Base-by-base conservation (phyloP, 2,888 invertebrate species). In the Noctua janthina region DNA sequence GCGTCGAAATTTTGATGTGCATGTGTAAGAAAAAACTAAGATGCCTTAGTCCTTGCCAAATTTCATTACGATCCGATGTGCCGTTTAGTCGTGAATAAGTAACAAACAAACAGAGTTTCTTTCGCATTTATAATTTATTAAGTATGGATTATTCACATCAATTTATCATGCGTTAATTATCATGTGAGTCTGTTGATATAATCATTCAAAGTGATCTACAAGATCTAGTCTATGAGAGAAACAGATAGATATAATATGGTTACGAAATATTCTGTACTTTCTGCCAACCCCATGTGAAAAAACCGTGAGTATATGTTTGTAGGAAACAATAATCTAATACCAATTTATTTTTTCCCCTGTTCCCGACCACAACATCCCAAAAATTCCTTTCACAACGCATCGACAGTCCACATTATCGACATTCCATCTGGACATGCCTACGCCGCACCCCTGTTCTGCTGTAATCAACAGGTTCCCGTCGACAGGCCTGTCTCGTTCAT, bases 381-480 rank as follows among this genome's bases (percentile, higher is more conserved):
- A 72, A 75, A 83, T 85, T 67, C 84, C 84, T 29, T n/a, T 23
- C 64, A 29, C 74, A 67, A 79, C 66, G 76, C 51, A 83, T 84
- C 76, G 79, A 79, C 67, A 75, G 23, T 77, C 80, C 64, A 83
- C 64, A 83, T 74, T 74, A 81, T 80, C 83, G 83, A 88, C 73
- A 88, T 74, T 70, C 62, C 67, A 73, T 74, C 79, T 70, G 73
- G 74, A 46, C 79, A 72, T 39, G 75, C 75, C 80, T 72, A 79
- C 69, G 69, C 79, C 78, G 81, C 93, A 90, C 87, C 94, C 93
- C 94, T 93, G 92, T 91, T 93, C 93, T 94, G 92, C 90, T 91
- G 91, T 87, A 94, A 93, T 95, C 96, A 96, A 96, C 96, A 96
- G 96, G 96, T 96, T 92, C 91, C 92, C 92, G 90, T 90, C 92